Conservation (phyloP, 2,113 vertebrate genomes). For the Larimichthys crocea region DNA sequence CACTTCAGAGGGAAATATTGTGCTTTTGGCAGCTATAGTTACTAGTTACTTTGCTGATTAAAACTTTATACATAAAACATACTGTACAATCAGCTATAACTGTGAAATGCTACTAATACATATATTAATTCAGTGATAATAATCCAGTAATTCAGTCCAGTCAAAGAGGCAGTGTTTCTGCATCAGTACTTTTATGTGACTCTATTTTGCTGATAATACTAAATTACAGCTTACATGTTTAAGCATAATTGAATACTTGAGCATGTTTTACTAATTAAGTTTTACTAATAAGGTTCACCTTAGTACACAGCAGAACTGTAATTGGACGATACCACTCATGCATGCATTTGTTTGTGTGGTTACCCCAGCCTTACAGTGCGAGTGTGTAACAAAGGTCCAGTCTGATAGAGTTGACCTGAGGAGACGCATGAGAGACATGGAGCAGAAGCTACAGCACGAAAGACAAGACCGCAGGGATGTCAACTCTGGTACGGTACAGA, state of each 20-base stretch:
- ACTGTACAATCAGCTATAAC: neutral
- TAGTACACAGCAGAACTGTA: neutral
- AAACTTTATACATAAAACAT: neutral
- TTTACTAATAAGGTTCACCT: neutral
- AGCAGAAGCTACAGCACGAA: slow-evolving; percentile 77
- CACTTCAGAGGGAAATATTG: neutral
- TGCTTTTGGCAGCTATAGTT: neutral
- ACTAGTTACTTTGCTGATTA: neutral
- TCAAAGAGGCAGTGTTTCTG: neutral
- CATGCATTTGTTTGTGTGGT: slow-evolving; percentile 31
- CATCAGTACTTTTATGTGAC: neutral
- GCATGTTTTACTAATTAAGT: neutral
- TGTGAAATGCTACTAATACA: neutral
- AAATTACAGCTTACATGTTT: neutral
- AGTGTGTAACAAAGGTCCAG: slow-evolving; percentile 67
- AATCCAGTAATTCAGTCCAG: neutral
- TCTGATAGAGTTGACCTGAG: slow-evolving; percentile 72
- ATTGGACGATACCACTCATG: neutral
- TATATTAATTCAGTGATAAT: neutral
- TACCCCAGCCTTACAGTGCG: slow-evolving; percentile 72
- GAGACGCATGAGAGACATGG: slow-evolving; percentile 67
- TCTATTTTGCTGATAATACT: neutral
- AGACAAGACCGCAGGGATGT: slow-evolving; percentile 78
- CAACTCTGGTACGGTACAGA: slow-evolving; percentile 74
- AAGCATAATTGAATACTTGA: slow-evolving; percentile 2